Percentiles rank a stretch among this genome's conserved stretches.
Conservation (phyloP, 2,797 vertebrate genomes). For the Gallinago nigripennis region DNA sequence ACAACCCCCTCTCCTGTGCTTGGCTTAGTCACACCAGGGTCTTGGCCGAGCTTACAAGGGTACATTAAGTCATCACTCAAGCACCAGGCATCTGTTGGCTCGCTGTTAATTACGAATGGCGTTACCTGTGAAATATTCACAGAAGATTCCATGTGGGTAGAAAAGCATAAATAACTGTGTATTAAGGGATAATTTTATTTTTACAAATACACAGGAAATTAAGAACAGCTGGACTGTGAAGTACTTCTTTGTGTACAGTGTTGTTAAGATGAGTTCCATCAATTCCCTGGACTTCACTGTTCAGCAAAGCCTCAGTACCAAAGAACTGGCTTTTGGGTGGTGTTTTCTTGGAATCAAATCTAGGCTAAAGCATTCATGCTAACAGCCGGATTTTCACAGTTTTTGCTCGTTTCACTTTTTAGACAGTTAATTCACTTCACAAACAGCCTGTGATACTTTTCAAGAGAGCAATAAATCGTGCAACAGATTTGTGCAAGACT, state of each 20-base stretch:
- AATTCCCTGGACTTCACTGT: neutral
- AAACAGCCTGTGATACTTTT: neutral
- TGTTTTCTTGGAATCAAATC: constrained; percentile 6
- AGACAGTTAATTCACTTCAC: neutral
- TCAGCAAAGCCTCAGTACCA: neutral
- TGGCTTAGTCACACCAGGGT: neutral
- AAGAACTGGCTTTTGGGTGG: neutral
- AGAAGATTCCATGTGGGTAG: neutral
- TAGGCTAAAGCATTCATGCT: neutral
- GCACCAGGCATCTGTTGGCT: neutral
- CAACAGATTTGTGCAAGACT: neutral
- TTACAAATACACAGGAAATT: constrained; percentile 49
- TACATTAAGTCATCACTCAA: constrained; percentile 5
- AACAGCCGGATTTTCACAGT: neutral
- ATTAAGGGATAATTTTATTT: constrained; percentile 4
- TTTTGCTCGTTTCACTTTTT: neutral
- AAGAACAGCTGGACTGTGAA: constrained; percentile 37
- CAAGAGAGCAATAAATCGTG: neutral
- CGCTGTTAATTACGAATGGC: neutral
- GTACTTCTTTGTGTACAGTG: neutral
- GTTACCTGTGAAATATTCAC: constrained; percentile 34
- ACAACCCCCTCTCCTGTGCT: neutral
- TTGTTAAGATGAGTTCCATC: neutral
- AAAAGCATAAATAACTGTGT: neutral
- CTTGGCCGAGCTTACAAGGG: neutral